Base-by-base conservation (phyloP, 2,797 vertebrate species). In the Oceanodroma leucorhoa region DNA sequence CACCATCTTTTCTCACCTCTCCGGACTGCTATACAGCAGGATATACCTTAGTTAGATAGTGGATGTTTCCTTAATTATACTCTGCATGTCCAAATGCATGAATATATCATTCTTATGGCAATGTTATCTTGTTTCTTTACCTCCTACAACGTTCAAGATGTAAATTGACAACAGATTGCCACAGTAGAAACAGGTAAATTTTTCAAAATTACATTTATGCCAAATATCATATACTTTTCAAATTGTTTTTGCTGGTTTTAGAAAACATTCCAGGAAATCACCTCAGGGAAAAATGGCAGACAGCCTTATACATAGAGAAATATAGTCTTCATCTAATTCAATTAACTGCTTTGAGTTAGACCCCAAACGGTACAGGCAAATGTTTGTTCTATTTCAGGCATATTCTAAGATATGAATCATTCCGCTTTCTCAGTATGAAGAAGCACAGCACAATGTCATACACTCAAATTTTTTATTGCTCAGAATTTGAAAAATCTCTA, bases 241-340 rank as follows among this genome's bases (percentile, higher is more conserved):
- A 87, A 73, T 83, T 61, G 83, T 14, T 91, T 76, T 51, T 83
- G 23, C 50, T 90, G 24, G 7, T 27, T 94, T 87, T 72, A 84
- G 73, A 88, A 93, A 88, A 90, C 45, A 65, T 43, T 69, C 34
- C 32, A 84, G 58, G 46, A 76, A 83, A 83, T 46, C 53, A 75
- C 26, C 79, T 86, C 65, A 67, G 57, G 72, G 65, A 70, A 46
- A 65, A 91, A 84, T 3, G 22, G 61, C 65, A 94, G 76, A 61
- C 41, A 84, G 72, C 16, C 36, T 92, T 64, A 60, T 26, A 34
- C 6, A 75, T 0, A 62, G 32, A 83, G 75, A 94, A 93, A 94
- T 89, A 87, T 0, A 85, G 84, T 29, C 75, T 87, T 91, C 29
- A 89, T 71, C 71, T 95, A 92, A 91, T 93, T 95, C 78, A 93